phyloP scores from a whole-genome alignment of 1,140 invertebrate genomes.

The Theocolax elegans region DNA sequence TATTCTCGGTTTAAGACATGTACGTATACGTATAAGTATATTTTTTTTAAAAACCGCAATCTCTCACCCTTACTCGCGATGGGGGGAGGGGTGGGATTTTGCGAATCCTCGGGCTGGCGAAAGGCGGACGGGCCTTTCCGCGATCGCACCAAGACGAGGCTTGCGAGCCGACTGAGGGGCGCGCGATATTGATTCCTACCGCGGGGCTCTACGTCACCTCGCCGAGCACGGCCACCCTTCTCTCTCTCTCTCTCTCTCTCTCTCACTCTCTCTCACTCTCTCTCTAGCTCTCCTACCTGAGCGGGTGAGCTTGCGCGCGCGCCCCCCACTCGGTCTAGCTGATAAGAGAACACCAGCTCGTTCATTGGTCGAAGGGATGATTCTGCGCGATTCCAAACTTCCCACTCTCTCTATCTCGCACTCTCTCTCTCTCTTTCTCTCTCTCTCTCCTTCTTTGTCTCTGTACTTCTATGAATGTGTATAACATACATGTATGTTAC shows the following conservation, averaged over 20 bases:
- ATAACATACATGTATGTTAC: neutral
- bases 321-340: neutral
- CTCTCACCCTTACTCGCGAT: too few relatives aligned
- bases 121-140: constrained; percentile 10
- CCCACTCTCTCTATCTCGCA: neutral
- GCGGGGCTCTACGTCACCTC: neutral
- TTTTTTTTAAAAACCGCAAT: too few relatives aligned
- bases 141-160: constrained; percentile 35
- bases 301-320: neutral
- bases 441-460: neutral
- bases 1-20: too few relatives aligned
- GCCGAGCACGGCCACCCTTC: neutral
- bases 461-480: too few relatives aligned
- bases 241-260: neutral
- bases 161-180: constrained; percentile 34
- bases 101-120: neutral
- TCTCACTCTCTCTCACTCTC: neutral
- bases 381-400: neutral
- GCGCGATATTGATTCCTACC: constrained; percentile 33
- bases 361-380: neutral
- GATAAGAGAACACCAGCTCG: neutral
- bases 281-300: neutral
- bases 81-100: neutral
- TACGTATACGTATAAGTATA: too few relatives aligned
- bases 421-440: neutral